Evolutionary conservation across 2,797 vertebrate genomes (phyloP), one percentile per base, ranked within the genome.

Genomic region (Amazona finschi): DNA sequence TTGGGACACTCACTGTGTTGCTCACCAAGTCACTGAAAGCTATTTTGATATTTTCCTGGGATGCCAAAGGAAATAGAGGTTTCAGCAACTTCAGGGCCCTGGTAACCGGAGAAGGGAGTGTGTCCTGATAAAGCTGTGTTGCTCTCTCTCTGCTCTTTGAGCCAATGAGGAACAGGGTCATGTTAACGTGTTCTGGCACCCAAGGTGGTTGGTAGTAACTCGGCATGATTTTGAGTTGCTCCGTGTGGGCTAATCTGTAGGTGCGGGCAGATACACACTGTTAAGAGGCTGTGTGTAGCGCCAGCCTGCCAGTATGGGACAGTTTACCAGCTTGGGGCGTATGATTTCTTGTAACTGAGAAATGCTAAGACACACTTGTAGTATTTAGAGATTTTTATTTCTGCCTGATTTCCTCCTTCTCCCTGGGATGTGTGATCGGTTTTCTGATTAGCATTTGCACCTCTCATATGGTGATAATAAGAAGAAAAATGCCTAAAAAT

Each of bases 211-310:
- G 38, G 36, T 41, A 12, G 39, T 33, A 64, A 3, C 28, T 87
- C 1, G 3, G 12, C 16, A 1, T 11, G 38, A 7, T 9, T 72
- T 46, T 41, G 46, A 33, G 19, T 49, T 87, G 20, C 22, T 80
- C 60, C 8, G 0, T 9, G 22, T 25, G 85, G 53, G 21, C n/a
- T 19, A 22, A 44, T 25, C 17, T 39, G 11, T 15, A 11, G 74
- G 60, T 24, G 31, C 15, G 8, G 61, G 49, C 61, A 38, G 46
- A 15, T 49, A 10, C 5, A 14, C 12, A 0, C 17, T 47, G 11
- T 41, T 19, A 15, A 8, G 27, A 41, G 7, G 5, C 3, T 27
- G 15, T 15, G 25, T 0, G 0, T 18, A 21, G 33, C 24, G 38
- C 30, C 47, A 70, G 31, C 30, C 53, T 70, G 50, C 17, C 9